Percentiles rank a stretch among this genome's conserved stretches.
Conservation (phyloP, 2,888 invertebrate species). For the Phrixothrix hirtus region DNA sequence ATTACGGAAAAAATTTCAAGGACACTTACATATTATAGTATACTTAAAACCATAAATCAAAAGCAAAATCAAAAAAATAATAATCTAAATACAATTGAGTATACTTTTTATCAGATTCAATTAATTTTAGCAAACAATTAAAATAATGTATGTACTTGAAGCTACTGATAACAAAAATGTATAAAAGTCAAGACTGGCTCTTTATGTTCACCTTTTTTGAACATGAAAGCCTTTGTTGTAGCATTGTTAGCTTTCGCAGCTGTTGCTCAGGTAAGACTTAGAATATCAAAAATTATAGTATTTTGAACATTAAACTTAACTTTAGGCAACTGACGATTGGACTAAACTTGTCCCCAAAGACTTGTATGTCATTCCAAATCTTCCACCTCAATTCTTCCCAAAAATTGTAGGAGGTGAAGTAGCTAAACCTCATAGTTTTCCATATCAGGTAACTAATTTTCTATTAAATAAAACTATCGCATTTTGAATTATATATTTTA, state of each 20-base stretch:
- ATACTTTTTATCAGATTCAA: not conserved
- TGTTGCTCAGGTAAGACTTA: constrained; percentile 1
- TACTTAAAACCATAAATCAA: no score
- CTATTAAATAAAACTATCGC: not conserved
- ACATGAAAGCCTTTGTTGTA: constrained; percentile 3
- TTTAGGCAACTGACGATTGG: constrained; percentile 10
- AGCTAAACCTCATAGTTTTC: constrained; percentile 29
- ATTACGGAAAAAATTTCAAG: no score
- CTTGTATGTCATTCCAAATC: not conserved
- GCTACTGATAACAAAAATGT: not conserved
- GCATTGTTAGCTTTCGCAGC: not conserved
- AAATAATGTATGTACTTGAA: constrained; percentile 6
- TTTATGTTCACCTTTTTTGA: not conserved
- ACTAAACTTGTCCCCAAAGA: constrained; percentile 5
- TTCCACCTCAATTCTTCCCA: not conserved
- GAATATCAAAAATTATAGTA: not conserved
- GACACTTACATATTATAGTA: no score
- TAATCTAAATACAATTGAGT: not conserved
- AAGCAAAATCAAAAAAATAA: no score
- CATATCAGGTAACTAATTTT: constrained; percentile 6
- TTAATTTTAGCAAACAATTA: not conserved
- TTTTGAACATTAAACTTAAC: not conserved
- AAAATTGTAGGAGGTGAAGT: constrained; percentile 7
- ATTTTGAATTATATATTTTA: not conserved
- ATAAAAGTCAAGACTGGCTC: not conserved